Evolutionary conservation across 2,113 vertebrate genomes (phyloP), one percentile per base, ranked within the genome.

Genomic region (Campylomormyrus numenius): DNA sequence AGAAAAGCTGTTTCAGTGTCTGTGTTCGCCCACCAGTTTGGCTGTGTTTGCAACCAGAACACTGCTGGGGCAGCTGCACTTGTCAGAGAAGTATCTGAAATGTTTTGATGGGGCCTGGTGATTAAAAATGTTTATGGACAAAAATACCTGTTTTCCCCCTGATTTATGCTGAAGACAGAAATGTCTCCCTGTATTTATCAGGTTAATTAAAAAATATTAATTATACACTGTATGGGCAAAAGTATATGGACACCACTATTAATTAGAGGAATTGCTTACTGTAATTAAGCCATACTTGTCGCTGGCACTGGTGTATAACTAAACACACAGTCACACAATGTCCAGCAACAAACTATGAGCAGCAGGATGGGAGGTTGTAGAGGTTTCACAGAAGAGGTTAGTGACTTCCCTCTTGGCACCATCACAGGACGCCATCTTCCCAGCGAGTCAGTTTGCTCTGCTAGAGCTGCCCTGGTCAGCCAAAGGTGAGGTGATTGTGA

Each of bases 1-100:
- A 85, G 90, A 52, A 88, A 92, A 93, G 91, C 84, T 88, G 89
- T 89, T 88, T 89, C 89, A 90, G 88, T 92, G 90, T 92, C 77
- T 90, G 90, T 91, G 91, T 92, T 53, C 13, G 2, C n/a, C 49
- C 85, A 52, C 50, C 31, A 5, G 10, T 17, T 56, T 52, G 48
- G 48, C 24, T 10, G 0, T 52, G 24, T 50, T 27, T 87, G 84
- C 48, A 48, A 39, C 24, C n/a, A 27, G 13, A 27, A 27, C 7
- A 5, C 24, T 50, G 19, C 45, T 27, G 8, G 24, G 15, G 84
- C 24, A 24, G n/a, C 62, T 70, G 83, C 39, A 21, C 46, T 48
- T 84, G 24, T 85, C n/a, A 50, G 46, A 50, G 10, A 49, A 86
- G 84, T 2, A 31, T 86, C 45, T n/a, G 46, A 85, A 85, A 48